Evolutionary conservation across 2,797 vertebrate species (phyloP).

Genomic region (Nyctalus aviator): DNA sequence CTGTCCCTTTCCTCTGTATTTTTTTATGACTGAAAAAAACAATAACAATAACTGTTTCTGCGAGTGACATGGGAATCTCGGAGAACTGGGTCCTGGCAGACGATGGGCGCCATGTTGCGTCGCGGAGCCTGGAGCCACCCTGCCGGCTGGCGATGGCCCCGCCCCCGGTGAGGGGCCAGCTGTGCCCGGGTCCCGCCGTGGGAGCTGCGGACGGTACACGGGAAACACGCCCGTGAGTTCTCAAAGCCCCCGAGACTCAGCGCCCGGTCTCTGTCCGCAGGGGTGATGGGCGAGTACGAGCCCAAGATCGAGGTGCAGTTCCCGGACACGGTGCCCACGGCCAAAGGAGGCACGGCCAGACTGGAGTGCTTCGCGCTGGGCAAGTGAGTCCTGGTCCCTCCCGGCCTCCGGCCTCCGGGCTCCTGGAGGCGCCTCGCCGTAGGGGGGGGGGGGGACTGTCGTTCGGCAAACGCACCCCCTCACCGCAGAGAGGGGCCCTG

Average conservation of each 20-base stretch:
- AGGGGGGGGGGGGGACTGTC: too few species aligned
- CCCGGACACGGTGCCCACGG: conserved; percentile 94
- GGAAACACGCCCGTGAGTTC: conserved; percentile 54
- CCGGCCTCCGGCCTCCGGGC: not conserved
- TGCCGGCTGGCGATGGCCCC: conserved; percentile 61
- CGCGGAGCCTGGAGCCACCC: conserved; percentile 74
- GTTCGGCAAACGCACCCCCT: not conserved
- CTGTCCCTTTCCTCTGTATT: not conserved
- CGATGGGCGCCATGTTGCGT: conserved; percentile 69
- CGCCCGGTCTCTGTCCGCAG: conserved; percentile 87
- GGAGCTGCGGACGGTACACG: not conserved
- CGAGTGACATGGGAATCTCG: conserved; percentile 38
- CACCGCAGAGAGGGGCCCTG: not conserved
- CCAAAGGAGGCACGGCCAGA: conserved; percentile 95
- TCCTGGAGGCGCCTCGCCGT: not conserved
- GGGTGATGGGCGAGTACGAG: conserved; percentile 99
- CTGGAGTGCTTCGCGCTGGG: conserved; percentile 98
- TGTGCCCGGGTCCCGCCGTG: not conserved
- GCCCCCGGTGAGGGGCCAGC: conserved; percentile 80
- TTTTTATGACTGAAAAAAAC: conserved; percentile 45
- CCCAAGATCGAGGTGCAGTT: conserved; percentile 99
- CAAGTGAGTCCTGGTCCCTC: conserved; percentile 92
- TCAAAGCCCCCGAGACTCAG: conserved; percentile 69
- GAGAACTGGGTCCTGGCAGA: conserved; percentile 78
- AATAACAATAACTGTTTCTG: not conserved